phyloP scores from a whole-genome alignment of 2,888 invertebrate genomes.

The Pemphredon lugubris region DNA sequence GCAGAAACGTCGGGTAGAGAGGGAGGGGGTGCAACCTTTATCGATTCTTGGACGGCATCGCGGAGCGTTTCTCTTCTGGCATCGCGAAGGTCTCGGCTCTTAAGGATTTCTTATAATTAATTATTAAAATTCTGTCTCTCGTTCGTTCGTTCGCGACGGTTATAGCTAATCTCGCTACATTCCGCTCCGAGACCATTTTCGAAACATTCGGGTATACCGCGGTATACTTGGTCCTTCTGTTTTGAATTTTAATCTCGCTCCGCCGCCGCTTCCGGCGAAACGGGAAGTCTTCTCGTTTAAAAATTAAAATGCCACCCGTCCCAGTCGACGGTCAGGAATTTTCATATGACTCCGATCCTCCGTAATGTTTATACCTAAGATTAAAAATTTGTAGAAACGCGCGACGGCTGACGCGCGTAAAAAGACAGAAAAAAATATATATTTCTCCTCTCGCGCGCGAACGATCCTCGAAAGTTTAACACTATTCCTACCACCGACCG shows the following conservation, averaged over 20 bases:
- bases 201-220: no score
- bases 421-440: not conserved
- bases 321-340: not conserved
- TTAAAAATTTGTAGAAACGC: no score
- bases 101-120: conserved; percentile 17
- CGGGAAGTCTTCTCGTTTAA: not conserved
- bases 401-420: not conserved
- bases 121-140: not conserved
- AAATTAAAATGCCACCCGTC: not conserved
- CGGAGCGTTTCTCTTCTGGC: conserved; percentile 28
- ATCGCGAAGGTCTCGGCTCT: conserved; percentile 41
- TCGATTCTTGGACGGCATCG: conserved; percentile 50
- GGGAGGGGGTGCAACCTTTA: conserved; percentile 48
- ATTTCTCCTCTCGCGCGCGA: no score
- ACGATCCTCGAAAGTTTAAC: no score
- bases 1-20: conserved; percentile 43
- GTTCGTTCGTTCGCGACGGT: not conserved
- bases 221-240: no score
- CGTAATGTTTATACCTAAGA: no score
- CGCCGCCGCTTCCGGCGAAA: not conserved
- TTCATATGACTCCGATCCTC: not conserved
- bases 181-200: no score
- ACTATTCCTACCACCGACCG: no score
- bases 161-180: not conserved
- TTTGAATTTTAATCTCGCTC: not conserved